Base-by-base conservation (phyloP, 1,140 invertebrate species). In the Acromyrmex heyeri region DNA sequence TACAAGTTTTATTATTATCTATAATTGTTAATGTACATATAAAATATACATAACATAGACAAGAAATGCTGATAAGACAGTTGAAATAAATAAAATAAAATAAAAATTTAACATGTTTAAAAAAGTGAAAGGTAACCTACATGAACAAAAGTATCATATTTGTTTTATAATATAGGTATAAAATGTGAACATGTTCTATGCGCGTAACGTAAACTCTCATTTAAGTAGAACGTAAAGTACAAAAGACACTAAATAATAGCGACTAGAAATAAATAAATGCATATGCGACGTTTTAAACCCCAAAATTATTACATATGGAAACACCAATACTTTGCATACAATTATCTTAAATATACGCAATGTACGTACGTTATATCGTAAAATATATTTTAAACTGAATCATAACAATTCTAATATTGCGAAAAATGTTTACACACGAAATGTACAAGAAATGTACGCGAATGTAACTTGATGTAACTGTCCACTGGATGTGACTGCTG, bases 321-420 rank as follows among this genome's bases (percentile, higher is more conserved):
- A n/a, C 3, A 50, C 8, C 2, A 44, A 61, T 12, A 44, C 21
- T 24, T 61, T 10, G 8, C 12, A 0, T 21, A 48, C 27, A 59
- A 18, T 30, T 76, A 6, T 65, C 5, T 44, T 18, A 16, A 78
- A 61, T 77, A 73, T 59, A n/a, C 1, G 16, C 1, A 12, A 62
- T 65, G 7, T 91, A 93, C 92, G 91, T 86, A 93, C 91, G 88
- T 93, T 90, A 86, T 89, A 72, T 90, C 72, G 87, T 91, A 91
- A 92, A 92, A 89, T 85, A 91, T 93, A 90, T 94, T 92, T 50
- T 50, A 50, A 50, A 50, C 48, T 92, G 91, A 93, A 94, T 88
- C 92, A 93, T 95, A 94, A 94, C 93, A 94, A 92, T 91, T 88
- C 88, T 75, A 82, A 91, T 91, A 91, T 92, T 89, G 86, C 82